Conservation (phyloP, 1,140 invertebrate species). For the Chironomus tepperi region DNA sequence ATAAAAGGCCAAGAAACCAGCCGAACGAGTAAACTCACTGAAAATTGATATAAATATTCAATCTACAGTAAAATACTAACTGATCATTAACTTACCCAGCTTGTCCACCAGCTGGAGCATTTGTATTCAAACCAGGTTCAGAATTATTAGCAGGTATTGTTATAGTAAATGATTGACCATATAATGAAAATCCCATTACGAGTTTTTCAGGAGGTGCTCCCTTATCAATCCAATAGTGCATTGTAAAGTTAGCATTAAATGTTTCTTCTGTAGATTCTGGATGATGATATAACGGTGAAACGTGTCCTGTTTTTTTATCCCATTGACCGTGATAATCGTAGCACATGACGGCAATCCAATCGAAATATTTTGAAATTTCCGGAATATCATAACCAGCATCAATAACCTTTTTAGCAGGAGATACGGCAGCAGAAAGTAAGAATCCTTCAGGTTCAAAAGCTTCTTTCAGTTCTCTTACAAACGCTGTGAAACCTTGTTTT, state of each 20-base stretch:
- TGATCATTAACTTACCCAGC: conserved; percentile 40
- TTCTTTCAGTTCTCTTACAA: conserved; percentile 59
- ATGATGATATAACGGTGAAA: conserved; percentile 69
- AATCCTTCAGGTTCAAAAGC: conserved; percentile 62
- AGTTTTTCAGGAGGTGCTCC: conserved; percentile 67
- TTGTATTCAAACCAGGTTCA: conserved; percentile 56
- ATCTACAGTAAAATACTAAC: too few relatives aligned
- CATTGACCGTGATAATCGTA: conserved; percentile 87
- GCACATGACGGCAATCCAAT: conserved; percentile 85
- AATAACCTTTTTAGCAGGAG: conserved; percentile 71
- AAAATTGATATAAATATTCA: too few relatives aligned
- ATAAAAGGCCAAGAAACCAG: conserved; percentile 77
- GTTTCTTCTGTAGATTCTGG: conserved; percentile 62
- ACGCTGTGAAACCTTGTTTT: conserved; percentile 60
- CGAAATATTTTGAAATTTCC: conserved; percentile 56
- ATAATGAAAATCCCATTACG: conserved; percentile 73
- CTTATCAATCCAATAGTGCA: conserved; percentile 69
- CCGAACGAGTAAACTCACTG: conserved; percentile 63
- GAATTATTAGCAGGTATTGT: conserved; percentile 45
- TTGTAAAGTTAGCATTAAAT: conserved; percentile 74
- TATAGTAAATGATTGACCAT: conserved; percentile 75
- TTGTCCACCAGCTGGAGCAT: conserved; percentile 62
- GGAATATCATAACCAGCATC: conserved; percentile 73
- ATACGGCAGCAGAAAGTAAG: conserved; percentile 72
- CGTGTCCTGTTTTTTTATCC: conserved; percentile 83